Conservation (phyloP, 2,888 invertebrate species). For the Caenorhabditis wallacei region DNA sequence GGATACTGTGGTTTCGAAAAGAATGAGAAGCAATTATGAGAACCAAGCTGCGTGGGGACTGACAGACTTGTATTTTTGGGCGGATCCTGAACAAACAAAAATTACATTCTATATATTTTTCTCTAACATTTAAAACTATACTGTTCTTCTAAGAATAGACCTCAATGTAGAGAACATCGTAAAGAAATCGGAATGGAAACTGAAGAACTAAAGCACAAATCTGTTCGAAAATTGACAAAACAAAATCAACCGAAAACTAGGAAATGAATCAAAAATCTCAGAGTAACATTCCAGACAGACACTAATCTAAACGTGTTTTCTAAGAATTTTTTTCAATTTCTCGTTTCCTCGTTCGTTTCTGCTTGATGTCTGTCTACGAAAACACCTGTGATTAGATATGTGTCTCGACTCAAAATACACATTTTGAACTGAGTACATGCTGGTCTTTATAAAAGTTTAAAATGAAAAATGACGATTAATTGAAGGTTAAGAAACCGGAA, state of each 20-base stretch:
- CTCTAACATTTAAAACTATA: too few species aligned
- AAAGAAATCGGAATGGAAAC: too few species aligned
- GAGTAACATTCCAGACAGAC: slow-evolving; percentile 31
- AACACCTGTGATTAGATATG: slow-evolving; percentile 46
- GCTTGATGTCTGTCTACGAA: slow-evolving; percentile 47
- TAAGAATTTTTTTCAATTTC: slow-evolving; percentile 20
- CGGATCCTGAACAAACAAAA: too few species aligned
- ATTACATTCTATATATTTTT: too few species aligned
- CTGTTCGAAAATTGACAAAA: not conserved
- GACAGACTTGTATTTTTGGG: too few species aligned
- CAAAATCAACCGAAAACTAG: not conserved
- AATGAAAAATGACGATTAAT: slow-evolving; percentile 12
- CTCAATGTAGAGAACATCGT: too few species aligned
- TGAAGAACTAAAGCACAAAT: too few species aligned
- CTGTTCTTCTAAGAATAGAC: too few species aligned
- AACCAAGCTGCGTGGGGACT: too few species aligned
- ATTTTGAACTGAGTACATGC: slow-evolving; percentile 30
- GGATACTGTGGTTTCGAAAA: not conserved
- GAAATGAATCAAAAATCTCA: slow-evolving; percentile 26
- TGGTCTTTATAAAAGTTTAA: not conserved
- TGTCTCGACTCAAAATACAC: slow-evolving; percentile 41
- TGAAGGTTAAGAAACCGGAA: not conserved
- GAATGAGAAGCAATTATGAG: too few species aligned
- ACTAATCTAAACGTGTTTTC: slow-evolving; percentile 32
- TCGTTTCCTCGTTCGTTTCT: slow-evolving; percentile 32